Conservation (phyloP, 2,797 vertebrate genomes). For the Anniella stebbinsi region DNA sequence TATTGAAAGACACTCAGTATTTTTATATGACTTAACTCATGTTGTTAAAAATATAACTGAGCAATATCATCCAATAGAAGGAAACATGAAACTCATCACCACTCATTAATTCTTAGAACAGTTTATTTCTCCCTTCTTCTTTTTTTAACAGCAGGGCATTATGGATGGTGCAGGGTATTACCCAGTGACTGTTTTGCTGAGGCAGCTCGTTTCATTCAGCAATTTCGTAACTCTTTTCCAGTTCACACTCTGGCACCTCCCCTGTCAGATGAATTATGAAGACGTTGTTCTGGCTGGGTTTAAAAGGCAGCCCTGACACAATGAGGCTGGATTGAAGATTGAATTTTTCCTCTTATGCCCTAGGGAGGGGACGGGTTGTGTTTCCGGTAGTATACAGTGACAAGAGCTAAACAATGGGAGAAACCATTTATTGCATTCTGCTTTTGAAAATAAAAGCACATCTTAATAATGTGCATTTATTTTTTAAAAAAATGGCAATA, state of each 20-base stretch:
- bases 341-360: background rate
- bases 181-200: slow-evolving; percentile 38
- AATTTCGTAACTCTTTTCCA: slow-evolving; percentile 12
- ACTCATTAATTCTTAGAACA: slow-evolving; percentile 41
- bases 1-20: background rate
- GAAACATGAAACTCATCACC: slow-evolving; percentile 50
- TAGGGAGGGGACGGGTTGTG: background rate
- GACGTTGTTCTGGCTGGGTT: background rate
- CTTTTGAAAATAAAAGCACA: background rate
- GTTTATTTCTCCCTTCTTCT: slow-evolving; percentile 43
- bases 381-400: background rate
- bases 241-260: slow-evolving; percentile 10
- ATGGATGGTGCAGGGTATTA: background rate
- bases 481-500: background rate
- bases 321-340: background rate
- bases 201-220: slow-evolving; percentile 38
- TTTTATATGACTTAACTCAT: background rate
- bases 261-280: background rate
- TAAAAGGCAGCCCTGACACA: slow-evolving; percentile 1
- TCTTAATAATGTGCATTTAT: background rate
- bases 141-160: background rate
- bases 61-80: background rate
- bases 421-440: background rate
- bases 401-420: slow-evolving; percentile 4
- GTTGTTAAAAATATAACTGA: background rate